Conservation (phyloP, 2,113 vertebrate species). For the Thunnus thynnus region DNA sequence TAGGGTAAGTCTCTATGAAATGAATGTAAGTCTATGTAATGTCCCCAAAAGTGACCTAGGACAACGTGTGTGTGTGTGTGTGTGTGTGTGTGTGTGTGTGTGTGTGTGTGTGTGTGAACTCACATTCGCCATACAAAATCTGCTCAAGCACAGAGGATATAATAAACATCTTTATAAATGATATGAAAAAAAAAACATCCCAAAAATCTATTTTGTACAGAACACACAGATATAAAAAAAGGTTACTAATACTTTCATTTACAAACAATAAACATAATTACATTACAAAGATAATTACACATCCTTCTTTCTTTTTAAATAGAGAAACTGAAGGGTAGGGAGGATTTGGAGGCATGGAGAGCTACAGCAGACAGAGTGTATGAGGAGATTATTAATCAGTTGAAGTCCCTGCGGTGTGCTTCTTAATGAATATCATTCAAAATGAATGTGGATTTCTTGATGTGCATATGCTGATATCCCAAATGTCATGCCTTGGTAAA, state of each 20-base stretch:
- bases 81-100: not conserved
- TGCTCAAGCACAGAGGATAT: constrained; percentile 5
- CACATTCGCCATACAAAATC: not conserved
- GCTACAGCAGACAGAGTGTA: constrained; percentile 38
- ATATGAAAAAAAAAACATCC: not conserved
- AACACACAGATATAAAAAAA: constrained; percentile 16
- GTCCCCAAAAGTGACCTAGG: too few relatives aligned
- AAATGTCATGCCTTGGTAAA: constrained; percentile 10
- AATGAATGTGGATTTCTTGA: constrained; percentile 35
- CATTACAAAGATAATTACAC: constrained; percentile 26
- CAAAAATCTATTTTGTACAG: constrained; percentile 21
- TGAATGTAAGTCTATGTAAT: too few relatives aligned
- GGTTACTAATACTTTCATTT: not conserved
- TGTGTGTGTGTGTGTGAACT: not conserved
- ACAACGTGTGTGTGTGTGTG: not conserved
- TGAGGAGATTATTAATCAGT: constrained; percentile 67
- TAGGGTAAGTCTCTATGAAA: too few relatives aligned
- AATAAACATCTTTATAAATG: constrained; percentile 43
- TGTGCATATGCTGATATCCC: constrained; percentile 5
- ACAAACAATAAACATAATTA: constrained; percentile 20
- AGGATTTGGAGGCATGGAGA: constrained; percentile 24
- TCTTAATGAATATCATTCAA: constrained; percentile 54
- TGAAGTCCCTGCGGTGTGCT: constrained; percentile 31
- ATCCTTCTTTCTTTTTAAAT: not conserved
- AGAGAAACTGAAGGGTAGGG: constrained; percentile 4